These are phyloP conservation scores for Drosophila monieri DNA, from an alignment of 2,888 invertebrate genomes.

Conservation along the genomic window DNA sequence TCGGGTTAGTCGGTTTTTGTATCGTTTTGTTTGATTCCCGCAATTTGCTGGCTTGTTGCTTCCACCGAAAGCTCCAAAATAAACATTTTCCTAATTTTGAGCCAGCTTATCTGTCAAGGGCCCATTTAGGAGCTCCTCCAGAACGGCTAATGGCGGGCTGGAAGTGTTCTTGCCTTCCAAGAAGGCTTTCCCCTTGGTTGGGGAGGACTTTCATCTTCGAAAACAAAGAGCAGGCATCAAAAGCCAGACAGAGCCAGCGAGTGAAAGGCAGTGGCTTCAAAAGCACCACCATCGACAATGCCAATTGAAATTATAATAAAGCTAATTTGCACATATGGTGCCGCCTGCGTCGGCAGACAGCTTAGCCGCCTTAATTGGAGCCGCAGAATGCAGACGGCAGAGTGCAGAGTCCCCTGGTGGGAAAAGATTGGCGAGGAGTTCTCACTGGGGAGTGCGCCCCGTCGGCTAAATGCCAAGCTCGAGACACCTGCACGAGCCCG, in stretches of 20 bases:
- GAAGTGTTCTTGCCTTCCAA: neutral
- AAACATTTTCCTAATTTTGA: too few species aligned
- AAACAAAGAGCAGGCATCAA: conserved; percentile 24
- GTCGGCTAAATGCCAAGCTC: conserved; percentile 54
- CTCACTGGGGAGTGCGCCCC: conserved; percentile 22
- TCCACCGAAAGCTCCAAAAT: too few species aligned
- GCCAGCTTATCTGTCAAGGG: too few species aligned
- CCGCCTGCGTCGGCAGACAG: conserved; percentile 19
- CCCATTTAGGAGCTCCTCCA: too few species aligned
- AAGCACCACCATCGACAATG: conserved; percentile 8
- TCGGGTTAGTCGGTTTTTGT: neutral
- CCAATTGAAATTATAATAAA: conserved; percentile 30
- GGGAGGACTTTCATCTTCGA: conserved; percentile 15
- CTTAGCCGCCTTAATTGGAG: conserved; percentile 32
- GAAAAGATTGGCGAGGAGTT: conserved; percentile 37
- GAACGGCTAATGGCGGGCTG: neutral
- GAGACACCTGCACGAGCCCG: conserved; percentile 62
- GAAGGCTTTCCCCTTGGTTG: neutral
- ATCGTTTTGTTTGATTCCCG: neutral
- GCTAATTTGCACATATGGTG: conserved; percentile 31
- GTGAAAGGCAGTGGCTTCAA: conserved; percentile 12
- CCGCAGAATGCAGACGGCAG: conserved; percentile 2
- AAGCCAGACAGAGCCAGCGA: conserved; percentile 14
- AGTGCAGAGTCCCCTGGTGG: conserved; percentile 38
- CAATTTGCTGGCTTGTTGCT: too few species aligned